Evolutionary conservation across 2,888 invertebrate species (phyloP).

Genomic region (Acanthosoma haemorrhoidale): DNA sequence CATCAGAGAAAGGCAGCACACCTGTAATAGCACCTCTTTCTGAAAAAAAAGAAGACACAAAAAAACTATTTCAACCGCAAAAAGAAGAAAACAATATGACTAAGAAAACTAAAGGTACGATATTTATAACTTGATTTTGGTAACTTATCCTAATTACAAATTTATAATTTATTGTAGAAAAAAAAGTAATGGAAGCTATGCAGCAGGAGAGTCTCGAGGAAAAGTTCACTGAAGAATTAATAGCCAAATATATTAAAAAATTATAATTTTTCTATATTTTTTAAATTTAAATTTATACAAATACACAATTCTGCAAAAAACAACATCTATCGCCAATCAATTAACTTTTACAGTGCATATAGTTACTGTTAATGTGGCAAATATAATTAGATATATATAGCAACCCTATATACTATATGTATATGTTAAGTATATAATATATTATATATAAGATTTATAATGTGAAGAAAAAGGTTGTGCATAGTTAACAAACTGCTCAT

Average conservation of each 20-base stretch:
- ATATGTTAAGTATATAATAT: slow-evolving; percentile 16
- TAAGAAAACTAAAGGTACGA: neutral
- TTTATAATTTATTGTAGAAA: neutral
- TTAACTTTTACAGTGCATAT: neutral
- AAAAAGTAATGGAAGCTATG: neutral
- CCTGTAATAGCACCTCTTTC: neutral
- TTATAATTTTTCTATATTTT: neutral
- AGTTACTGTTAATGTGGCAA: neutral
- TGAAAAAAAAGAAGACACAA: neutral
- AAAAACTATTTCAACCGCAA: neutral
- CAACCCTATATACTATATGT: slow-evolving; percentile 15
- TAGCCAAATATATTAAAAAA: slow-evolving; percentile 21
- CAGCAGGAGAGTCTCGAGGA: neutral
- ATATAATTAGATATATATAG: slow-evolving; percentile 15
- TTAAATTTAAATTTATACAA: neutral
- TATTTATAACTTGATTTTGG: too few relatives aligned
- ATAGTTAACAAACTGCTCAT: neutral
- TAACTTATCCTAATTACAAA: too few relatives aligned
- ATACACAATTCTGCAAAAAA: neutral
- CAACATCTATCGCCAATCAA: neutral
- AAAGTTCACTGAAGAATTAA: slow-evolving; percentile 23
- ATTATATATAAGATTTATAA: slow-evolving; percentile 15
- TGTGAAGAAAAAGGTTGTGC: slow-evolving; percentile 16
- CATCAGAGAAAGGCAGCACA: slow-evolving; percentile 13
- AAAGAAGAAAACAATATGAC: neutral